phyloP scores from a whole-genome alignment of 2,113 vertebrate species.

The Petroica traversi region DNA sequence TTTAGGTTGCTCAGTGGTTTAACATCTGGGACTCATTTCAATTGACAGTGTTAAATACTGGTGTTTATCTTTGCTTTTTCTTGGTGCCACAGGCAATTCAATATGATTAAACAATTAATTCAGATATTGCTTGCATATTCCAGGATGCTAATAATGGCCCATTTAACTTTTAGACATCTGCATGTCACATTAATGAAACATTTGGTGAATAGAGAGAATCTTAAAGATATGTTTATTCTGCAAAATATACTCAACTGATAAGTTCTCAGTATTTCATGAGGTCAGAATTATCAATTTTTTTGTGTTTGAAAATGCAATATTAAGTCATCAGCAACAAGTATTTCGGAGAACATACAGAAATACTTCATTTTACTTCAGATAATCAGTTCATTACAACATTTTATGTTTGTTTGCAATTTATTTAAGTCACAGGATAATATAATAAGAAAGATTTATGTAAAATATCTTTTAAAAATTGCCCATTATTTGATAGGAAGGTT shows the following conservation, averaged over 20 bases:
- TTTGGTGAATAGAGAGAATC: neutral
- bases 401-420: neutral
- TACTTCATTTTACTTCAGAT: neutral
- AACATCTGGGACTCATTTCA: conserved; percentile 24
- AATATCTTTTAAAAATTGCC: neutral
- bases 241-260: neutral
- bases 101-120: neutral
- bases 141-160: neutral
- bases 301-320: neutral
- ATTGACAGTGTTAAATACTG: neutral
- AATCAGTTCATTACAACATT: neutral
- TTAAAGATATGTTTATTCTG: neutral
- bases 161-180: neutral
- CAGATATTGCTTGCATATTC: neutral
- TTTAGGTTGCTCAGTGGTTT: conserved; percentile 18
- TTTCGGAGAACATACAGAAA: neutral
- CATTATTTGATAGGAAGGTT: neutral
- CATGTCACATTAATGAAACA: neutral
- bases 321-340: neutral
- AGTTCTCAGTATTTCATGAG: neutral
- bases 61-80: neutral
- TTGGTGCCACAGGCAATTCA: neutral
- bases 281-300: neutral
- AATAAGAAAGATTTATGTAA: neutral
- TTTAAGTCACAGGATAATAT: neutral